phyloP scores from a whole-genome alignment of 1,140 invertebrate species.

The Chironomus striatipennis region DNA sequence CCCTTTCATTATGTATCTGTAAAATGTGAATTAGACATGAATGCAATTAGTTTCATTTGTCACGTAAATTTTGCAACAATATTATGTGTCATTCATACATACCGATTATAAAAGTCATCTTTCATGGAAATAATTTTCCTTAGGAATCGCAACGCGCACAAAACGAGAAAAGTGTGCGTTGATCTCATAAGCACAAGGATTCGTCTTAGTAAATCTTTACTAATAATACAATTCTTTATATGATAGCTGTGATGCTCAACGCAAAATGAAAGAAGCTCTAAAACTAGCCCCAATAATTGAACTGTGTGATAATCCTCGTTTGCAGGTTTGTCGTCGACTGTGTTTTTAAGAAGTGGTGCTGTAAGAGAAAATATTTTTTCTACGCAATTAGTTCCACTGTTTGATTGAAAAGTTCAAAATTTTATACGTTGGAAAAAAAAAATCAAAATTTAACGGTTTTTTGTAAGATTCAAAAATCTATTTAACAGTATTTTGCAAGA shows the following conservation, averaged over 20 bases:
- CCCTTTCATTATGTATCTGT: conserved; percentile 86
- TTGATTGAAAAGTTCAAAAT: no score
- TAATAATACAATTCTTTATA: conserved; percentile 96
- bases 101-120: conserved; percentile 94
- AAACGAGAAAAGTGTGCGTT: conserved; percentile 93
- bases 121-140: conserved; percentile 94
- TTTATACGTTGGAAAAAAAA: no score
- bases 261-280: conserved; percentile 97
- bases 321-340: conserved; percentile 72
- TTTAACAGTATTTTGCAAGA: not conserved
- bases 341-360: conserved; percentile 85
- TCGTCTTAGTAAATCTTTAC: conserved; percentile 89
- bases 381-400: no score
- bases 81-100: conserved; percentile 17
- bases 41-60: no score
- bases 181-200: conserved; percentile 96
- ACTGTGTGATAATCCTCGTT: conserved; percentile 95
- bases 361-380: conserved; percentile 28
- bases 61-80: not conserved
- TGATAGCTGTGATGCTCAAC: conserved; percentile 99
- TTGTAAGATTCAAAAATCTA: conserved; percentile 16
- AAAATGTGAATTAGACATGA: not conserved
- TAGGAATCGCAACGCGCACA: conserved; percentile 93
- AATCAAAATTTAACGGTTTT: not conserved
- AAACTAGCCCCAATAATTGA: conserved; percentile 85